phyloP scores from a whole-genome alignment of 2,113 vertebrate species.

The Thunnus thynnus region DNA sequence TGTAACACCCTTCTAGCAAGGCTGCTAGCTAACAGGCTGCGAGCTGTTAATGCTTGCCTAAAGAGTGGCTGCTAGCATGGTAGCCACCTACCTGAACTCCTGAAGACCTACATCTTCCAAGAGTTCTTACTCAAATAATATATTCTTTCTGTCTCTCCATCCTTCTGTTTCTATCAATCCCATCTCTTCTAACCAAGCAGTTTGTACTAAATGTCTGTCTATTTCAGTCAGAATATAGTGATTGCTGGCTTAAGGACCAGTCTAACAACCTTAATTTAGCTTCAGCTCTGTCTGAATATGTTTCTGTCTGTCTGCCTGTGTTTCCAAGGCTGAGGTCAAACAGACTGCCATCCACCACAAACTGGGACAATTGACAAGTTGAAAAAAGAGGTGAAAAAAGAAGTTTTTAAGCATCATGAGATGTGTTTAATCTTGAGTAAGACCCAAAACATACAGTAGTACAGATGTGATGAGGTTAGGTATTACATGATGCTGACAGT shows the following conservation, averaged over 20 bases:
- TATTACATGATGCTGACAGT: neutral
- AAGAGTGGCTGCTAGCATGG: too few species aligned
- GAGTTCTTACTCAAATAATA: too few species aligned
- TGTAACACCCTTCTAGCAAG: too few species aligned
- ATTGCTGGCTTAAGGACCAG: neutral
- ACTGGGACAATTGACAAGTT: neutral
- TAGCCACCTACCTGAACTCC: too few species aligned
- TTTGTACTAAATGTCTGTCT: neutral
- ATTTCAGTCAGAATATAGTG: neutral
- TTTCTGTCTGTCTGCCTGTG: neutral
- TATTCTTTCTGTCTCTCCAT: too few species aligned
- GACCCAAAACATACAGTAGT: neutral
- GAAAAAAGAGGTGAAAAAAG: too few species aligned
- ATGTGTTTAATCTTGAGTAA: neutral
- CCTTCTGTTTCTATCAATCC: too few species aligned
- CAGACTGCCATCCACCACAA: neutral
- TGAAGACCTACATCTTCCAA: too few species aligned
- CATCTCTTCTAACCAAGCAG: too few species aligned
- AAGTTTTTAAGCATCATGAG: too few species aligned
- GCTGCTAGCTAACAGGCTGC: too few species aligned
- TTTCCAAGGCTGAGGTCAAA: neutral
- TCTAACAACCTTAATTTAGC: neutral
- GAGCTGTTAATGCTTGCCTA: too few species aligned
- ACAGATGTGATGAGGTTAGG: neutral
- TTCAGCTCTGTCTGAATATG: conserved; percentile 11